phyloP scores from a whole-genome alignment of 53 echinoderm and acorn worm genomes.

The Holothuria scabra region DNA sequence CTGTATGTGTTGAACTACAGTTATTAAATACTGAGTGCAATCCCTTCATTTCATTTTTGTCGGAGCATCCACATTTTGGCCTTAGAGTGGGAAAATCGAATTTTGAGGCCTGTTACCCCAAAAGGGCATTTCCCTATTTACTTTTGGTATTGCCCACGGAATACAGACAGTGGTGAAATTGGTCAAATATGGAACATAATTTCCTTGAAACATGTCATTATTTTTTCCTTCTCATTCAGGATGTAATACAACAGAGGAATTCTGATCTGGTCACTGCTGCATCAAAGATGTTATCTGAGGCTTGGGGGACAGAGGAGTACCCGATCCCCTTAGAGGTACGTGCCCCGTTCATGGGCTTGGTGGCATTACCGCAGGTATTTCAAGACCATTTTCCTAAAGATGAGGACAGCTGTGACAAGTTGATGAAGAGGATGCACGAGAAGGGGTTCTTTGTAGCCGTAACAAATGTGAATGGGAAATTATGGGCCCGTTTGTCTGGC shows the following conservation, averaged over 20 bases:
- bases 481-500: slow-evolving; percentile 17
- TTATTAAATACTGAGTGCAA: too few species aligned
- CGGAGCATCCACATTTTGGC: too few species aligned
- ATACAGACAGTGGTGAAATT: too few species aligned
- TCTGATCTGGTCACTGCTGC: slow-evolving; percentile 58
- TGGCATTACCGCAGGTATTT: slow-evolving; percentile 57
- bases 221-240: slow-evolving; percentile 32
- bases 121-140: too few species aligned
- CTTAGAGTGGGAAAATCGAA: too few species aligned
- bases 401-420: neutral
- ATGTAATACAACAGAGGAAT: slow-evolving; percentile 55
- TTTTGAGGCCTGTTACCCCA: too few species aligned
- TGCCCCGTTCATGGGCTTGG: slow-evolving; percentile 75
- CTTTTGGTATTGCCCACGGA: too few species aligned
- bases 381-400: slow-evolving; percentile 21
- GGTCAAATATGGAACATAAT: too few species aligned
- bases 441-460: neutral
- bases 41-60: too few species aligned
- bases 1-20: too few species aligned
- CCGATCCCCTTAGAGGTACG: slow-evolving; percentile 53
- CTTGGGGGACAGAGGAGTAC: slow-evolving; percentile 60
- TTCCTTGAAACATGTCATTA: too few species aligned
- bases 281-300: slow-evolving; percentile 69
- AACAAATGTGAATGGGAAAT: neutral
- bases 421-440: slow-evolving; percentile 26